Evolutionary conservation across 2,797 vertebrate genomes (phyloP).

Genomic region (Muscicapa striata): DNA sequence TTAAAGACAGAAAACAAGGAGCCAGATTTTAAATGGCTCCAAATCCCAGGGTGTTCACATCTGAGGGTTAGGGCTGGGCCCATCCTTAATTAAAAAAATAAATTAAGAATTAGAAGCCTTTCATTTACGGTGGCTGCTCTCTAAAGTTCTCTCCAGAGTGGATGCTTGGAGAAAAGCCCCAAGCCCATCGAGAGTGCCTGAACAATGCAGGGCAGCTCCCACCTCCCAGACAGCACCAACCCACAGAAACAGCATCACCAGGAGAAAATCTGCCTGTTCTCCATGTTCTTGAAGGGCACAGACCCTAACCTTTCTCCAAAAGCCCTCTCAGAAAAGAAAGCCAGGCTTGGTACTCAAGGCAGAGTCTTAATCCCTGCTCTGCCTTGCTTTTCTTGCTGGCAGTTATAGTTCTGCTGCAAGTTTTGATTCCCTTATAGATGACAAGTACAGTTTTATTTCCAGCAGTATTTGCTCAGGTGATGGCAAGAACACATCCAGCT

Average conservation of each 20-base stretch:
- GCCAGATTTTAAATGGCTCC: background rate
- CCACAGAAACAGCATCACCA: background rate
- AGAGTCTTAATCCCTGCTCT: background rate
- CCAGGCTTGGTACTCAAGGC: background rate
- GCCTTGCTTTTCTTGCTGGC: background rate
- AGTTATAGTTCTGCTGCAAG: background rate
- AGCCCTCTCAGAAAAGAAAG: background rate
- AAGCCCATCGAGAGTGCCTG: fast-evolving
- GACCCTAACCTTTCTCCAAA: background rate
- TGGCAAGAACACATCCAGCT: background rate
- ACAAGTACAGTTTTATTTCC: background rate
- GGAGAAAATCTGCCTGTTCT: background rate
- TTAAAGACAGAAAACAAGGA: background rate
- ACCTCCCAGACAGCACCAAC: background rate
- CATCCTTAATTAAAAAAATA: slow-evolving; percentile 11
- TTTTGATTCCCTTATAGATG: background rate
- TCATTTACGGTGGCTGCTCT: background rate
- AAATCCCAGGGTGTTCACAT: slow-evolving; percentile 11
- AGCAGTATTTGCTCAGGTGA: background rate
- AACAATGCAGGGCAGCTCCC: background rate
- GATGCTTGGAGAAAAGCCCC: fast-evolving
- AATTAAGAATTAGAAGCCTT: slow-evolving; percentile 9
- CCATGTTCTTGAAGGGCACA: fast-evolving
- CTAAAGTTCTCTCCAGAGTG: background rate
- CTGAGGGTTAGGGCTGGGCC: background rate